Evolutionary conservation across 2,797 vertebrate species (phyloP).

Genomic region (Coendou prehensilis): DNA sequence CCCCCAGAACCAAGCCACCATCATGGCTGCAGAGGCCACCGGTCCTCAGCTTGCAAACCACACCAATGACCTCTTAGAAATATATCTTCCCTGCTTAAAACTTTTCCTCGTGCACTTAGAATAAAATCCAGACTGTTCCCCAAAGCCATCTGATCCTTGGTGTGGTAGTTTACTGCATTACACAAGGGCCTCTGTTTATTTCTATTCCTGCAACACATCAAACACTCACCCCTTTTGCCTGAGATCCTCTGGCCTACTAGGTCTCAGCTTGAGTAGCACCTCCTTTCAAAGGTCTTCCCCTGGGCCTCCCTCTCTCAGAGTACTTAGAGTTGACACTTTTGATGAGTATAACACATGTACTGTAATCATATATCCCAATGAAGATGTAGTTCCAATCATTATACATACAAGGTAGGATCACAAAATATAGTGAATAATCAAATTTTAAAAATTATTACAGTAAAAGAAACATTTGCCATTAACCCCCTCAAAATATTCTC

Average conservation of each 20-base stretch:
- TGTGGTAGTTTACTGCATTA: fast-evolving
- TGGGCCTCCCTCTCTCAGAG: not conserved
- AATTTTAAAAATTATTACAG: not conserved
- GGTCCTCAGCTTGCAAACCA: not conserved
- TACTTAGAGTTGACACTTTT: not conserved
- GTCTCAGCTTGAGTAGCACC: not conserved
- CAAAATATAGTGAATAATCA: not conserved
- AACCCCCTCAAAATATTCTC: not conserved
- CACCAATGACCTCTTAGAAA: not conserved
- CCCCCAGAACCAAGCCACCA: not conserved
- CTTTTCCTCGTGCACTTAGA: not conserved
- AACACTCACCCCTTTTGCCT: fast-evolving
- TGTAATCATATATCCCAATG: fast-evolving
- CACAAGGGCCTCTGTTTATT: not conserved
- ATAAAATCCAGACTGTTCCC: not conserved
- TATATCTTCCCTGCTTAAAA: not conserved
- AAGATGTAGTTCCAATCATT: not conserved
- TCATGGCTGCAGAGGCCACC: not conserved
- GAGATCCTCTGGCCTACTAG: not conserved
- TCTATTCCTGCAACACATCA: fast-evolving
- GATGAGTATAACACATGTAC: too few species aligned
- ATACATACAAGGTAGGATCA: not conserved
- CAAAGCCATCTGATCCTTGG: fast-evolving
- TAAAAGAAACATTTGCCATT: not conserved
- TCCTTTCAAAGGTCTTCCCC: not conserved